Base-by-base conservation (phyloP, 2,797 vertebrate genomes). In the Gambelia wislizenii region DNA sequence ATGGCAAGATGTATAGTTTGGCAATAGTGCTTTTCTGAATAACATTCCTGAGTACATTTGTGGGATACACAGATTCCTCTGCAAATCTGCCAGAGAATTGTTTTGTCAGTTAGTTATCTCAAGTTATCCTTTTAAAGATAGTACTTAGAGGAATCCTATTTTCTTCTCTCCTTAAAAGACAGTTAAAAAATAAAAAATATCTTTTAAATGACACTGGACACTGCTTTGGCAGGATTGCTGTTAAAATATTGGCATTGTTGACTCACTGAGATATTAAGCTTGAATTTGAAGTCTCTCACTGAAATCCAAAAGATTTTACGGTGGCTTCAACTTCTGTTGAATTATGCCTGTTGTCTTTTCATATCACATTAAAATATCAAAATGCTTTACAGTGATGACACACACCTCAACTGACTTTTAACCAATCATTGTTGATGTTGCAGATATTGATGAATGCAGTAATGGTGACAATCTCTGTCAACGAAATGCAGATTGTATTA, bases 401-500 rank as follows among this genome's bases (percentile, higher is more conserved):
- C 13, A 14, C 6, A 1, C 82, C 86, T 0, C 0, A 54, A 54
- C 14, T 86, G 30, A 86, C 70, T 39, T 18, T 75, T 92, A 89
- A 86, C 13, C 22, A 25, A 14, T 36, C 5, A 49, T 85, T 84
- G 52, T 90, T 92, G 81, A 13, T 89, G 64, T 96, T 97, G 79
- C 95, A 98, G 98, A 98, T 92, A 98, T 97, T 13, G 98, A 98
- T 0, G 98, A 98, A 90, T 98, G 98, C 90, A 97, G 97, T 95
- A 98, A 96, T 1, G 97, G 97, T 0, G 97, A 98, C 52, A 97
- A 80, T 42, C 95, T 98, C 42, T 98, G 98, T 92, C 98, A 98
- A 92, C 97, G 97, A 79, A 97, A 98, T 9, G 98, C 98, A 3
- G 97, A 98, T 92, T 98, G 98, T 83, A 97, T 98, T 95, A 98